Evolutionary conservation across 2,888 invertebrate species (phyloP), one percentile per base, ranked within the genome.

Genomic region (Cremastobaeus sp.): DNA sequence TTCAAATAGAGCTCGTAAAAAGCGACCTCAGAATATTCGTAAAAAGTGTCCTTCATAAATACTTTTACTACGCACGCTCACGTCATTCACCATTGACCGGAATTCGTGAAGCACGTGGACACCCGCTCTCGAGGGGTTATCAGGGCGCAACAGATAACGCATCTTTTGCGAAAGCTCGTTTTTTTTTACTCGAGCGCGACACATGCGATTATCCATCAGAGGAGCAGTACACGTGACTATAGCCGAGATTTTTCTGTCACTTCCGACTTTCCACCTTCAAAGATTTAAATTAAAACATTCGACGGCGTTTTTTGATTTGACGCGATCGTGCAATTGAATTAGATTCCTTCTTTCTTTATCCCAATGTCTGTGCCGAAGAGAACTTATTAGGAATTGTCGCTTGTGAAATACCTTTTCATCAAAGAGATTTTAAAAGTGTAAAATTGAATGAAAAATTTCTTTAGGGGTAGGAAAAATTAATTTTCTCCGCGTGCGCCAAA

Each of bases 91-190:
- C 57, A 66, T 74, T 74, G 76, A 76, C 74, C 71, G 71, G 71
- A 65, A 71, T 74, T 73, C 41, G 65, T 59, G 30, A 41, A 74
- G 71, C 73, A 73, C 71, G 71, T 76, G 75, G 76, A 60, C 45
- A 57, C 17, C 48, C 50, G 66, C 70, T 55, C 43, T 66, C 64
- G 66, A 41, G 74, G 70, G 80, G 79, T 80, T 78, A 80, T 79
- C 79, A 47, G 45, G 39, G 60, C 65, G 54, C 52, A 57, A 52
- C 59, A 59, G 74, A 76, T 74, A 69, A 66, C 60, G 30, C 66
- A 70, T 64, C 69, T 64, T 69, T 48, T 72, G 52, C 74, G 37
- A 57, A 55, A 48, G 60, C 32, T 21, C 64, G 74, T 52, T 74
- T 52, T 74, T n/a, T 69, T 74, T 69, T 64, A 62, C 62, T 66